A percentile compares a stretch with the other conserved stretches of the same genome.
These are phyloP conservation scores for Drosophila willistoni DNA, from an alignment of 1,140 invertebrate species.

Conservation along the genomic window DNA sequence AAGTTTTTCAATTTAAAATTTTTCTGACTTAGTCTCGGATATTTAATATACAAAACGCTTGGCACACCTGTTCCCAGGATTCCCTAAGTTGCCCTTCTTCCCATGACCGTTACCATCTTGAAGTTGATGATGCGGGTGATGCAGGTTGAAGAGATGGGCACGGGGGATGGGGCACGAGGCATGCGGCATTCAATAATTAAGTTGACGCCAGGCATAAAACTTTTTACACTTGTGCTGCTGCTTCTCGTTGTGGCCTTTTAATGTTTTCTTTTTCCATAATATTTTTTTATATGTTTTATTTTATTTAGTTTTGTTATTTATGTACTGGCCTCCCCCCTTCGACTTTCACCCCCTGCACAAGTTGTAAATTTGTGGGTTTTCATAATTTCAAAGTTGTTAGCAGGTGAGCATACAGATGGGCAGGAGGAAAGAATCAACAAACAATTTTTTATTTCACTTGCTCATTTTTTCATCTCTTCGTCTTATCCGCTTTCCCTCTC, in stretches of 20 bases:
- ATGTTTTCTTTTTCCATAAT: neutral
- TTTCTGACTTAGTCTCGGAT: slow-evolving; percentile 62
- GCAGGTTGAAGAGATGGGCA: slow-evolving; percentile 23
- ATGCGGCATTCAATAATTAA: slow-evolving; percentile 73
- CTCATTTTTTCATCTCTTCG: slow-evolving; percentile 31
- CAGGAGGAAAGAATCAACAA: neutral
- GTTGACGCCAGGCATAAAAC: slow-evolving; percentile 65
- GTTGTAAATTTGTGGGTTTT: slow-evolving; percentile 55
- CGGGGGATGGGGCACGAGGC: slow-evolving; percentile 42
- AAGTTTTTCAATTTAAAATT: slow-evolving; percentile 81
- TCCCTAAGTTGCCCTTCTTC: neutral
- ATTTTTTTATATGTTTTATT: neutral
- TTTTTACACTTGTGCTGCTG: slow-evolving; percentile 45
- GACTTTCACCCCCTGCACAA: neutral
- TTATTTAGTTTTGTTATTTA: slow-evolving; percentile 1
- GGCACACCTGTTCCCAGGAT: slow-evolving; percentile 58
- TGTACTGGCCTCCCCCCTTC: neutral
- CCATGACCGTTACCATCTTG: too few species aligned
- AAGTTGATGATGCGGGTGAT: slow-evolving; percentile 20
- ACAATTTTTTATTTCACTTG: slow-evolving; percentile 48
- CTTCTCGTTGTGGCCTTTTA: neutral
- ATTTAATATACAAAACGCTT: slow-evolving; percentile 75
- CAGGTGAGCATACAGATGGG: neutral
- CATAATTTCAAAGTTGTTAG: slow-evolving; percentile 56
- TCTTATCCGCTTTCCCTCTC: neutral